Base-by-base conservation (phyloP, 2,113 vertebrate species). In the Canis aureus region DNA sequence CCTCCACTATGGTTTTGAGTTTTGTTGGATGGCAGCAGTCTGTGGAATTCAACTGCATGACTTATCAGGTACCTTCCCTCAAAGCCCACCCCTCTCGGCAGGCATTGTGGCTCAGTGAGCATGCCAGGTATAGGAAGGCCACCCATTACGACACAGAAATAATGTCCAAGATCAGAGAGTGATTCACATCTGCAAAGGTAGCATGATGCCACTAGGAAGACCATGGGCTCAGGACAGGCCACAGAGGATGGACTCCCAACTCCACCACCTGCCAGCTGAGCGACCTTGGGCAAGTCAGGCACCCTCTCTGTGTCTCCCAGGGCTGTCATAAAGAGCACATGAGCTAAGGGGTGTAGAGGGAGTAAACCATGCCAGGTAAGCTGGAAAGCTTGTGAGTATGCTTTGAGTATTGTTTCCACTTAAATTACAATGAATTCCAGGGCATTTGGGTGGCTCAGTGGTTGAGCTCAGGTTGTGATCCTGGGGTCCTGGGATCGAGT, bases 241-340 rank as follows among this genome's bases (percentile, higher is more conserved):
- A 13, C 4, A 1, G 1, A 23, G 1, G 32, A 9, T 0, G 4
- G 53, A 19, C 23, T 5, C 27, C 23, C 11, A 53, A 27, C 16
- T 67, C 25, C 8, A 9, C 35, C 8, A 8, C 17, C 10, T n/a
- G 17, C 16, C 7, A 8, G 27, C 64, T 13, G 4, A 5, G 19
- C 29, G 79, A 35, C 27, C 32, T 55, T 27, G 6, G 10, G 15
- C 13, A 32, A 78, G 35, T 19, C 0, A 8, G 43, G 19, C 67
- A 7, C 49, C 11, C 17, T 88, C 32, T 23, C 23, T 22, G 43
- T 57, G n/a, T 53, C 69, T 20, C 53, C 19, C 64, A 81, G 94
- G 49, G 2, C 32, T n/a, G 29, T 43, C 57, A 11, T 16, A 27
- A 49, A 25, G 32, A 49, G 8, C 1, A 1, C 17, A 38, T 0